Conservation (phyloP, 2,888 invertebrate species). For the Lasioglossum leucozonium region DNA sequence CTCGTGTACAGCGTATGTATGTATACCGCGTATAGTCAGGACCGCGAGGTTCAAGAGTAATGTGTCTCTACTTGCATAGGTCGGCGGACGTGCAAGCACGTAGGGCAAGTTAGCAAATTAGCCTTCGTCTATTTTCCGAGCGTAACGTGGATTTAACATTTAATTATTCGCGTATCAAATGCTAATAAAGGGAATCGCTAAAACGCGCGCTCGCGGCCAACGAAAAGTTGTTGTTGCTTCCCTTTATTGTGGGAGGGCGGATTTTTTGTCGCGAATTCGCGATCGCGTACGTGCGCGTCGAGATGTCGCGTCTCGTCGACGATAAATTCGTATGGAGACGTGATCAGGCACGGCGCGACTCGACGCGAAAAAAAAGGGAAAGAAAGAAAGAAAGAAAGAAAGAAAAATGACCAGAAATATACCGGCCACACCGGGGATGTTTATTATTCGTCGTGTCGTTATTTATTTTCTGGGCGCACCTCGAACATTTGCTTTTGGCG, state of each 20-base stretch:
- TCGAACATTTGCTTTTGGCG: slow-evolving; percentile 72
- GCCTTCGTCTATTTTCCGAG: slow-evolving; percentile 26
- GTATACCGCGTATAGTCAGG: slow-evolving; percentile 1
- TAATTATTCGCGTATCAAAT: slow-evolving; percentile 7
- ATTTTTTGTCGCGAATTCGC: neutral
- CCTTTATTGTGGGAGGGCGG: neutral
- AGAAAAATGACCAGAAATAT: slow-evolving; percentile 64
- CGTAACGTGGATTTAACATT: neutral
- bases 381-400: slow-evolving; percentile 51
- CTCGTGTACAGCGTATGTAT: slow-evolving; percentile 19
- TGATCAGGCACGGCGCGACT: slow-evolving; percentile 53
- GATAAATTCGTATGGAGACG: slow-evolving; percentile 53
- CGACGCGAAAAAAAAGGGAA: neutral
- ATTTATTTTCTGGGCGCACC: slow-evolving; percentile 73
- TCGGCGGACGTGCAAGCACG: slow-evolving; percentile 15
- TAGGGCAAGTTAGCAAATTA: slow-evolving; percentile 24
- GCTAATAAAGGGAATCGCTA: neutral
- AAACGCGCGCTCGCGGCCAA: neutral
- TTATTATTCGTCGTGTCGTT: slow-evolving; percentile 69
- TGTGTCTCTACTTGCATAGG: slow-evolving; percentile 4
- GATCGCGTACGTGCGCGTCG: neutral
- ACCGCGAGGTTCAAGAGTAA: slow-evolving; percentile 22
- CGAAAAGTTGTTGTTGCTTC: neutral
- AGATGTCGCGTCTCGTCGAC: neutral
- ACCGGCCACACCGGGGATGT: slow-evolving; percentile 62